phyloP scores from a whole-genome alignment of 2,113 vertebrate genomes.

The Nematolebias whitei region DNA sequence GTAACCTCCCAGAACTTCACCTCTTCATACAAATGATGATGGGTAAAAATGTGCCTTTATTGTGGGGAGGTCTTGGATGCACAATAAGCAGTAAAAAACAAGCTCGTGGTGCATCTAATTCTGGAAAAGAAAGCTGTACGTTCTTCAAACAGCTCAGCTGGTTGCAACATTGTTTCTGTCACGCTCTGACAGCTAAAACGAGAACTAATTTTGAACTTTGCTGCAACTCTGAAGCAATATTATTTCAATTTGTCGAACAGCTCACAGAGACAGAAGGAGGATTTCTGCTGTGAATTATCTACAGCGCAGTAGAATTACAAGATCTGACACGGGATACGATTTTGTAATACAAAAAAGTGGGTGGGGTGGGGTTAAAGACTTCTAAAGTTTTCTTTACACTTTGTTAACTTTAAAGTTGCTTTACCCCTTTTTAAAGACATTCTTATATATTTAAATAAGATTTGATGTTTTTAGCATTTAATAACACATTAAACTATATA shows the following conservation, averaged over 20 bases:
- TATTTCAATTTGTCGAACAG: conserved; percentile 16
- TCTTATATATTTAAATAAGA: too few relatives aligned
- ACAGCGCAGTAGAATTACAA: conserved; percentile 3
- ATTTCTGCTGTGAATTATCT: conserved; percentile 4
- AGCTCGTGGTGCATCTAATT: background rate
- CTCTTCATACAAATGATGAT: conserved; percentile 50
- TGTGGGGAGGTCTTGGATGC: background rate
- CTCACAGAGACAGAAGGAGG: conserved; percentile 6
- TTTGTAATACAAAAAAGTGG: background rate
- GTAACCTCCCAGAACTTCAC: conserved; percentile 47
- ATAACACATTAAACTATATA: background rate
- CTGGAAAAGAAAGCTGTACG: conserved; percentile 36
- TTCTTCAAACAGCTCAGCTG: conserved; percentile 17
- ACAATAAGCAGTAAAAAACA: conserved; percentile 14
- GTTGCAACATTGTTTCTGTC: conserved; percentile 23
- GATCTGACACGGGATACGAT: background rate
- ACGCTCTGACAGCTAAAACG: conserved; percentile 16
- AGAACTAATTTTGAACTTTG: conserved; percentile 27
- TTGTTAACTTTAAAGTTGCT: too few relatives aligned
- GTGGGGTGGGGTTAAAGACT: conserved; percentile 5
- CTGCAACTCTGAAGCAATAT: conserved; percentile 30
- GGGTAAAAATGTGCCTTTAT: conserved; percentile 43
- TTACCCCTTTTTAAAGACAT: too few relatives aligned
- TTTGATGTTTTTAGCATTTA: too few relatives aligned
- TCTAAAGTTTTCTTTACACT: background rate